phyloP scores from a whole-genome alignment of 2,888 invertebrate genomes.

The Oxytorus armatus region DNA sequence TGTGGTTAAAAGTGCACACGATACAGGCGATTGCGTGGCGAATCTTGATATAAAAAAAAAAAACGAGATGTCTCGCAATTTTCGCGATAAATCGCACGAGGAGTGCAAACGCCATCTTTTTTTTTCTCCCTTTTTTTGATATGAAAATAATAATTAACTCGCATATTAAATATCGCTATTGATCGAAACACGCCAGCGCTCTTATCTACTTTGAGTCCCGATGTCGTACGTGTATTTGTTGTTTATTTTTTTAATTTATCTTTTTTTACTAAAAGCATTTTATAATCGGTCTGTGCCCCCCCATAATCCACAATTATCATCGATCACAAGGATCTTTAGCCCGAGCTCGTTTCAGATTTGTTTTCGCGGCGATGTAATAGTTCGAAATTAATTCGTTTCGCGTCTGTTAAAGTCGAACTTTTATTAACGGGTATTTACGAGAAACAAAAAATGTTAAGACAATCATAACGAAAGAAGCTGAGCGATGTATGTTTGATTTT shows the following conservation, averaged over 20 bases:
- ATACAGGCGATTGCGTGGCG: not conserved
- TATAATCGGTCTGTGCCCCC: slow-evolving; percentile 46
- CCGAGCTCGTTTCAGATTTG: slow-evolving; percentile 7
- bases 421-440: too few relatives aligned
- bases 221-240: not conserved
- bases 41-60: not conserved
- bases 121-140: slow-evolving; percentile 2
- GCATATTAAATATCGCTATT: slow-evolving; percentile 13
- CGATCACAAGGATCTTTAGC: slow-evolving; percentile 13
- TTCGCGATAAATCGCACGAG: slow-evolving; percentile 4
- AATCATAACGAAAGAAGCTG: too few relatives aligned
- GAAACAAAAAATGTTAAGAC: too few relatives aligned
- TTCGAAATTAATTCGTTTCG: not conserved
- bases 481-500: too few relatives aligned
- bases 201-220: slow-evolving; percentile 33
- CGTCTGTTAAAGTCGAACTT: too few relatives aligned
- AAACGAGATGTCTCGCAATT: slow-evolving; percentile 1
- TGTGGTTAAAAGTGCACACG: not conserved
- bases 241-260: too few relatives aligned
- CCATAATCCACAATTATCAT: not conserved
- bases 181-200: slow-evolving; percentile 21
- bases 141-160: slow-evolving; percentile 40
- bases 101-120: too few relatives aligned
- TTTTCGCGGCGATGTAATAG: not conserved
- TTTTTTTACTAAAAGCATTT: not conserved